Evolutionary conservation across 2,113 vertebrate species (phyloP).

Genomic region (Calonectris borealis): DNA sequence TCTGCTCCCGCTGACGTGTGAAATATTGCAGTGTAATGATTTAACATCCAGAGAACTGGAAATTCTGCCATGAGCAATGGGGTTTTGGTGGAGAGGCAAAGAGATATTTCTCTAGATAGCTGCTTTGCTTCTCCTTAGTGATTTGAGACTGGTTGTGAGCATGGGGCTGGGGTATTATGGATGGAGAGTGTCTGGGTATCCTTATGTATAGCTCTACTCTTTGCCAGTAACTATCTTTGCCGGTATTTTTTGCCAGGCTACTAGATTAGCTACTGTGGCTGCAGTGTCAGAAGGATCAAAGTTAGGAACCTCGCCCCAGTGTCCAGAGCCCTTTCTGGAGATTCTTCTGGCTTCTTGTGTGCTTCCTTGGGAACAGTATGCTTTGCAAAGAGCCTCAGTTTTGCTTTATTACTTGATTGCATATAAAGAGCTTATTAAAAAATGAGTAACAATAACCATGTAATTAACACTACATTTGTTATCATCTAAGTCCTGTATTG

Average conservation of each 20-base stretch:
- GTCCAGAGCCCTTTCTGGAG: not conserved
- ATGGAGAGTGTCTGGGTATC: not conserved
- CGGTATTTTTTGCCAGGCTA: not conserved
- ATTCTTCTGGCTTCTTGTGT: not conserved
- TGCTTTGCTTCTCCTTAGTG: not conserved
- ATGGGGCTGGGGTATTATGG: not conserved
- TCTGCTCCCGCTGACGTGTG: not conserved
- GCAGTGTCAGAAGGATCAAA: not conserved
- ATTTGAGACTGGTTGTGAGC: not conserved
- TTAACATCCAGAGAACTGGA: not conserved
- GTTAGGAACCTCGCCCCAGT: not conserved
- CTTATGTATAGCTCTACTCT: not conserved
- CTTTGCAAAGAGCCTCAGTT: not conserved
- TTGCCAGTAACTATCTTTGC: not conserved
- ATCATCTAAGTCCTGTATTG: not conserved
- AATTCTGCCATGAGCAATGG: not conserved
- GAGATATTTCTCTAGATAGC: not conserved
- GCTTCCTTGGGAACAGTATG: not conserved
- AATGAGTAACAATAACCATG: slow-evolving; percentile 1
- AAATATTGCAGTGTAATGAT: rapidly evolving
- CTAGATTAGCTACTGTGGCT: not conserved
- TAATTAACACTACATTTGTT: slow-evolving; percentile 44
- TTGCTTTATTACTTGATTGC: slow-evolving; percentile 24
- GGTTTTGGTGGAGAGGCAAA: not conserved
- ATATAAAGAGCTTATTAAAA: slow-evolving; percentile 48